phyloP scores from a whole-genome alignment of 1,140 invertebrate species.

The Muscidifurax raptorellus region DNA sequence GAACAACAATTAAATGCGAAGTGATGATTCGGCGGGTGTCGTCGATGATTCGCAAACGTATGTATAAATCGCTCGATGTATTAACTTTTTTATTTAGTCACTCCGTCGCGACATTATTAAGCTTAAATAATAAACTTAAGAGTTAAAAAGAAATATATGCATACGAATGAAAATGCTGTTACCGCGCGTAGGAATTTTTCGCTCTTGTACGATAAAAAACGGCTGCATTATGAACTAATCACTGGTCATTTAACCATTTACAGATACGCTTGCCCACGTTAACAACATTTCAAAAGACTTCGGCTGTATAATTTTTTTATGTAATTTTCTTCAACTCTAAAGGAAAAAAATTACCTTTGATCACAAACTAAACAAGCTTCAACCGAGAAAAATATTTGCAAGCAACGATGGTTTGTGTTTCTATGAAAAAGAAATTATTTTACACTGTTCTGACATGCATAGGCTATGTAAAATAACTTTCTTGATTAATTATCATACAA shows the following conservation, averaged over 20 bases:
- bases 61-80: conserved; percentile 35
- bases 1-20: conserved; percentile 59
- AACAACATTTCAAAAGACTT: conserved; percentile 25
- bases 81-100: conserved; percentile 18
- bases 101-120: conserved; percentile 32
- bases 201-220: neutral
- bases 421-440: conserved; percentile 1
- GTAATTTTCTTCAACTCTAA: conserved; percentile 11
- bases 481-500: neutral
- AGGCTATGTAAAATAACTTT: conserved; percentile 24
- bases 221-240: conserved; percentile 39
- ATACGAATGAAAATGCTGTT: conserved; percentile 52
- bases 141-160: conserved; percentile 44
- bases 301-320: neutral
- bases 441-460: conserved; percentile 23
- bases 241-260: conserved; percentile 39
- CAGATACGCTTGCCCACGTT: conserved; percentile 18
- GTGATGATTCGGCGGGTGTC: conserved; percentile 34
- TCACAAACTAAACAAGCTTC: conserved; percentile 19
- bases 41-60: conserved; percentile 10
- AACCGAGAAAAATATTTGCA: conserved; percentile 1
- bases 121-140: conserved; percentile 40
- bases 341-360: neutral
- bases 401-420: conserved; percentile 3
- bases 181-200: neutral